Base-by-base conservation (phyloP, 1,140 invertebrate species). In the Macrotrachela quadricornifera region DNA sequence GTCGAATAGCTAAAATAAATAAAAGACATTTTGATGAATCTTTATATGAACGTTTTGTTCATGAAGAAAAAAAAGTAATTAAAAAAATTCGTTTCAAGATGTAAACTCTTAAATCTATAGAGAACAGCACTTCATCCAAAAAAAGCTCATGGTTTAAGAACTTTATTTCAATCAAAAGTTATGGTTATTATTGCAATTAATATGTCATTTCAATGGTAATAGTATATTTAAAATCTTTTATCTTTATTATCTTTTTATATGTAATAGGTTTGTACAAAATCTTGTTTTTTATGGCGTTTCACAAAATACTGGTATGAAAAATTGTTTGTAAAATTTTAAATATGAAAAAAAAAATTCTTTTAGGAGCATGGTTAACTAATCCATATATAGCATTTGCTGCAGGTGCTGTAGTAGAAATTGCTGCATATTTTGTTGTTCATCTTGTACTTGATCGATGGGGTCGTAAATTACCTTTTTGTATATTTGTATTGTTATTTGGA, bases 1-100 rank as follows among this genome's bases (percentile, higher is more conserved):
- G 53, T 38, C 52, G 56, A 14, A 58, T 59, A 16, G 63, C 62
- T 1, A 52, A 57, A 18, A 57, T 59, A 12, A 65, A 65, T 47
- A 57, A 59, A 17, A 58, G 56, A 13, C 36, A 17, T 15, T 49
- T 48, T 1, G 48, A 49, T 10, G n/a, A 49, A 16, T 38, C 49
- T 42, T 37, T 21, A 14, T 54, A 30, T 30, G 21, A 30, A 30
- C 21, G 21, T 30, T 30, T 30, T 4, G 8, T 30, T 30, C 3
- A 2, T 30, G 2, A 2, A 30, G 21, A 30, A 30, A 30, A 30
- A 8, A 30, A 30, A 30, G 21, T 30, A 30, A 2, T 30, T 30
- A 2, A 30, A 30, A 4, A 2, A 30, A 4, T 8, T 4, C 8
- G 21, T 30, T 30, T 30, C 21, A 30, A 30, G 21, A 30, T 8